Evolutionary conservation across 2,797 vertebrate genomes (phyloP).

Genomic region (Epinephelus malabaricus): DNA sequence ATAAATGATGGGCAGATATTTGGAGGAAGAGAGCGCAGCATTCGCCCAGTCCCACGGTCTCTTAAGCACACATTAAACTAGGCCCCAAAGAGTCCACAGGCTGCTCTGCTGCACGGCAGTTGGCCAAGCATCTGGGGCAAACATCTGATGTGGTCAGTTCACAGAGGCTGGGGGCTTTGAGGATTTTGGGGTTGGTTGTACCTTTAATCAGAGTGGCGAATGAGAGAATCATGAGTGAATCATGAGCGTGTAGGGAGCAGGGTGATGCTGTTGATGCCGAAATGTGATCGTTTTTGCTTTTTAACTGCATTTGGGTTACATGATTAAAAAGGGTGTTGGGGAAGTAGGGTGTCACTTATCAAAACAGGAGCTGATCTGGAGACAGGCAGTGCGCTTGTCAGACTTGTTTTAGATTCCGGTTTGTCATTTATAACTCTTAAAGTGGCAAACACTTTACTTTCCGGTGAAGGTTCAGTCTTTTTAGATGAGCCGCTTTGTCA

Average conservation of each 20-base stretch:
- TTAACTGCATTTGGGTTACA: constrained; percentile 37
- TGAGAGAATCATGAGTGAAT: constrained; percentile 44
- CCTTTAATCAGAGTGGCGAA: constrained; percentile 60
- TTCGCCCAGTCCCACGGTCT: constrained; percentile 64
- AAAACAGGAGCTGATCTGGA: constrained; percentile 11
- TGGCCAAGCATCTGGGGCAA: constrained; percentile 75
- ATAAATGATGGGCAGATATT: constrained; percentile 85
- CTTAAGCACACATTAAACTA: constrained; percentile 78
- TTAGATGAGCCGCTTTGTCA: not conserved
- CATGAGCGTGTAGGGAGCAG: constrained; percentile 15
- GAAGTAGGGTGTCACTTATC: constrained; percentile 15
- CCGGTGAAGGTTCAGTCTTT: not conserved
- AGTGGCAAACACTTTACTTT: constrained; percentile 14
- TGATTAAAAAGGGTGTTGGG: constrained; percentile 13
- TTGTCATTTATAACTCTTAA: constrained; percentile 5
- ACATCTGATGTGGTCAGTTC: constrained; percentile 76
- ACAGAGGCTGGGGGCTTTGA: constrained; percentile 54
- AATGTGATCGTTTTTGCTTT: constrained; percentile 22
- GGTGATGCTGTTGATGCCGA: constrained; percentile 33
- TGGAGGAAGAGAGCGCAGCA: constrained; percentile 58
- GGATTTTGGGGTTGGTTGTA: constrained; percentile 55
- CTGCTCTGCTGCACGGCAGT: constrained; percentile 54
- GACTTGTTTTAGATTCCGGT: constrained; percentile 15
- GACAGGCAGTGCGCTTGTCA: not conserved
- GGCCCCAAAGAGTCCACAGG: constrained; percentile 59